Evolutionary conservation across 2,113 vertebrate genomes (phyloP).

Genomic region (Furnarius figulus): DNA sequence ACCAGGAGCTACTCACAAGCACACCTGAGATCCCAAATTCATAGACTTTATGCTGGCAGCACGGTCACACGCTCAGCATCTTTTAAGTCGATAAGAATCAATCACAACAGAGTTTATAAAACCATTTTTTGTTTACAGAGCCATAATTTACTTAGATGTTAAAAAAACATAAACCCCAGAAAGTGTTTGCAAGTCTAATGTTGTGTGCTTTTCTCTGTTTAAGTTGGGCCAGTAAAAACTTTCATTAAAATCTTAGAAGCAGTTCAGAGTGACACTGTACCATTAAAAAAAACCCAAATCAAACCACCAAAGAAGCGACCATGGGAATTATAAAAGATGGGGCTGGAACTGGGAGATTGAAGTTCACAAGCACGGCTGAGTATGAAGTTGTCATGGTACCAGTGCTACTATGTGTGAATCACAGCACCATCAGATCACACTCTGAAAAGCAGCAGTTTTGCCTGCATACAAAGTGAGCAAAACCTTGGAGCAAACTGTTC

Average conservation of each 20-base stretch:
- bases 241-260: background rate
- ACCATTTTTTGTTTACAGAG: background rate
- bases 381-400: constrained; percentile 53
- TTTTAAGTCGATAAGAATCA: background rate
- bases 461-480: background rate
- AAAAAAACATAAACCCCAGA: background rate
- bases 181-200: background rate
- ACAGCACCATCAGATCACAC: background rate
- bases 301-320: background rate
- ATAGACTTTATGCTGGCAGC: background rate
- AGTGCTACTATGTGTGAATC: background rate
- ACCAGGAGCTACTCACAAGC: background rate
- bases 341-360: background rate
- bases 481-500: constrained; percentile 3
- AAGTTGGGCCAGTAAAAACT: background rate
- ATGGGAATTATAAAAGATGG: background rate
- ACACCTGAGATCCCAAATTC: background rate
- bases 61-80: rapidly evolving
- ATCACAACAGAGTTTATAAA: background rate
- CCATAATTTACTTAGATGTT: background rate
- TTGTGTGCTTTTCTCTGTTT: background rate
- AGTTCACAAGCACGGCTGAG: background rate
- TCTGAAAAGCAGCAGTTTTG: background rate
- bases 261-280: background rate
- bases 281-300: background rate